Evolutionary conservation across 2,888 invertebrate species (phyloP).

Genomic region (Choreutis nemorana): DNA sequence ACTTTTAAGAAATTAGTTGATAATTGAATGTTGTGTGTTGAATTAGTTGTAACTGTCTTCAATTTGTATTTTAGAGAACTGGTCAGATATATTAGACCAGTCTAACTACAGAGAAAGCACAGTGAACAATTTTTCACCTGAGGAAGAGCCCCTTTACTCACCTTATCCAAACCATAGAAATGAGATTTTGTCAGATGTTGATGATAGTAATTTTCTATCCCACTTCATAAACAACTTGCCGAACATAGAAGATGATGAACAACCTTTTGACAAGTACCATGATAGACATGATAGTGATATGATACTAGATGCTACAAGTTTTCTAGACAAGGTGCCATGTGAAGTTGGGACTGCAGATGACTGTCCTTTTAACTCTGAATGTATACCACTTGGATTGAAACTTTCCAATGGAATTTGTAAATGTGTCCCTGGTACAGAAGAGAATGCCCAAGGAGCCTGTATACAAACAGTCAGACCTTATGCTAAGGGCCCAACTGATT

Average conservation of each 20-base stretch:
- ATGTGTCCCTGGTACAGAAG: slow-evolving; percentile 71
- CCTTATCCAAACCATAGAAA: slow-evolving; percentile 37
- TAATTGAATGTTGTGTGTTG: too few species aligned
- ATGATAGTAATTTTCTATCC: slow-evolving; percentile 40
- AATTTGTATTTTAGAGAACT: slow-evolving; percentile 59
- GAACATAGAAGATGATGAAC: slow-evolving; percentile 41
- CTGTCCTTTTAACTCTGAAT: slow-evolving; percentile 76
- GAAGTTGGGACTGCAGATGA: slow-evolving; percentile 63
- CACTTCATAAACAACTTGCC: slow-evolving; percentile 50
- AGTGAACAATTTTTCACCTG: slow-evolving; percentile 46
- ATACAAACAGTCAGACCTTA: slow-evolving; percentile 35
- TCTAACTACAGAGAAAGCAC: slow-evolving; percentile 43
- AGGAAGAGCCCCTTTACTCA: slow-evolving; percentile 37
- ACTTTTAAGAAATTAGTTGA: too few species aligned
- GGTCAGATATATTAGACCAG: slow-evolving; percentile 56
- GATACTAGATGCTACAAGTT: slow-evolving; percentile 57
- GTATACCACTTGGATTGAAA: slow-evolving; percentile 63
- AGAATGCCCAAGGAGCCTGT: slow-evolving; percentile 42
- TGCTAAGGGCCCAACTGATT: slow-evolving; percentile 45
- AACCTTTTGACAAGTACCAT: slow-evolving; percentile 41
- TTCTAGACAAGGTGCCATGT: slow-evolving; percentile 64
- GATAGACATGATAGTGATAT: slow-evolving; percentile 48
- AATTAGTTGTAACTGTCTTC: too few species aligned
- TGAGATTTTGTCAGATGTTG: slow-evolving; percentile 37
- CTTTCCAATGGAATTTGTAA: slow-evolving; percentile 74